Percentiles rank a stretch among this genome's conserved stretches.
phyloP scores from a whole-genome alignment of 2,113 vertebrate genomes.

The Vicugna pacos region DNA sequence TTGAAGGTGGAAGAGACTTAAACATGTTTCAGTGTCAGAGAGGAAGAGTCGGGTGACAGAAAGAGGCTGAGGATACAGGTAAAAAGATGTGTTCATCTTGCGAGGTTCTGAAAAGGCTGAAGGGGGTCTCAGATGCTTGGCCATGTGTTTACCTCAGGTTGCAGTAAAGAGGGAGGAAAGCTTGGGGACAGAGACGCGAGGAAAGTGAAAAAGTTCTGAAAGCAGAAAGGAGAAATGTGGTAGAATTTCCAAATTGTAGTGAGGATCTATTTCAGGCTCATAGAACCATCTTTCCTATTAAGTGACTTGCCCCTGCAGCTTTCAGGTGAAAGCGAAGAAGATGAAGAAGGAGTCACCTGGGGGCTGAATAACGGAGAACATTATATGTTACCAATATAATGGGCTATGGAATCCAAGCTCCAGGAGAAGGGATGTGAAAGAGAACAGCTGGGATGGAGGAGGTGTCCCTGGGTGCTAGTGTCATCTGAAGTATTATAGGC shows the following conservation, averaged over 20 bases:
- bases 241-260: background rate
- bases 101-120: background rate
- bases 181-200: background rate
- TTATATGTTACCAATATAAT: background rate
- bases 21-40: background rate
- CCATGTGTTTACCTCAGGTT: background rate
- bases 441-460: background rate
- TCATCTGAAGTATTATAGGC: background rate
- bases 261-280: background rate
- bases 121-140: background rate
- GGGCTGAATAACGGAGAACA: background rate
- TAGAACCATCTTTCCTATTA: background rate
- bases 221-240: background rate
- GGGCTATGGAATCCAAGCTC: background rate
- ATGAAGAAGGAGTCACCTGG: background rate
- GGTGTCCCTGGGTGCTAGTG: background rate
- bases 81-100: background rate
- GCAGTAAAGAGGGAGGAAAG: background rate
- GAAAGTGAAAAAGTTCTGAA: background rate
- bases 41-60: background rate
- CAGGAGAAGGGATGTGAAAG: background rate
- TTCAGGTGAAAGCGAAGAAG: background rate
- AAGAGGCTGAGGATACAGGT: background rate
- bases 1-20: background rate
- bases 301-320: background rate